Evolutionary conservation across 1,140 invertebrate genomes (phyloP).

Genomic region (Aphelenchoides fujianensis): DNA sequence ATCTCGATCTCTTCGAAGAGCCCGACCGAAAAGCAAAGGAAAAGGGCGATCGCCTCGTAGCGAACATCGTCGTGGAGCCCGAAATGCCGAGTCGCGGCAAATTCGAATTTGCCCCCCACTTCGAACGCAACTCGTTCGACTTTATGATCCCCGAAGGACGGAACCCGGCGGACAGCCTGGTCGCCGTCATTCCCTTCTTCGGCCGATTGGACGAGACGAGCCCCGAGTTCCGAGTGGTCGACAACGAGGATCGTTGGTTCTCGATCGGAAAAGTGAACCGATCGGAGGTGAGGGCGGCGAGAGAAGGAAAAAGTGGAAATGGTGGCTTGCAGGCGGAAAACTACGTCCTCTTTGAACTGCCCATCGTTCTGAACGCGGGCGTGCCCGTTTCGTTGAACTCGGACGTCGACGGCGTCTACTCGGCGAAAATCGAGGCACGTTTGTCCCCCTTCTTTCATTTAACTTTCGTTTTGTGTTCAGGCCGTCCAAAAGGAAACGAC

Average conservation of each 20-base stretch:
- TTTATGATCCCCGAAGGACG: conserved; percentile 42
- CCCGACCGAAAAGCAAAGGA: too few species aligned
- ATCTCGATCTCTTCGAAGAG: too few species aligned
- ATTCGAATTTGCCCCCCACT: conserved; percentile 45
- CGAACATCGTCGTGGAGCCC: conserved; percentile 33
- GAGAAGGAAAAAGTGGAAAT: background rate
- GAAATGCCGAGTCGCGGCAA: conserved; percentile 14
- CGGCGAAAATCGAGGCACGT: conserved; percentile 23
- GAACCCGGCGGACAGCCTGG: conserved; percentile 18
- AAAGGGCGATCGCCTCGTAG: background rate
- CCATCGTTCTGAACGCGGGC: conserved; percentile 27
- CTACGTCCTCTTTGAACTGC: conserved; percentile 26
- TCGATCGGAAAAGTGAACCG: conserved; percentile 29
- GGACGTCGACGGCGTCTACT: conserved; percentile 32
- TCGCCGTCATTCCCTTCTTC: conserved; percentile 37
- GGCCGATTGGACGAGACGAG: conserved; percentile 13
- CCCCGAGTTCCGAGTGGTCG: conserved; percentile 29
- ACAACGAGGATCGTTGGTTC: conserved; percentile 33
- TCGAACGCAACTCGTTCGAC: conserved; percentile 35
- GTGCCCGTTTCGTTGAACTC: conserved; percentile 2
- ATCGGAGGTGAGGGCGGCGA: conserved; percentile 28
- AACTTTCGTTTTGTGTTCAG: too few species aligned
- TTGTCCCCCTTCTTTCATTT: too few species aligned
- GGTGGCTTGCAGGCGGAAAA: conserved; percentile 28
- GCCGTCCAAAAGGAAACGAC: conserved; percentile 12